Base-by-base conservation (phyloP, 2,113 vertebrate genomes). In the Gymnogyps californianus region DNA sequence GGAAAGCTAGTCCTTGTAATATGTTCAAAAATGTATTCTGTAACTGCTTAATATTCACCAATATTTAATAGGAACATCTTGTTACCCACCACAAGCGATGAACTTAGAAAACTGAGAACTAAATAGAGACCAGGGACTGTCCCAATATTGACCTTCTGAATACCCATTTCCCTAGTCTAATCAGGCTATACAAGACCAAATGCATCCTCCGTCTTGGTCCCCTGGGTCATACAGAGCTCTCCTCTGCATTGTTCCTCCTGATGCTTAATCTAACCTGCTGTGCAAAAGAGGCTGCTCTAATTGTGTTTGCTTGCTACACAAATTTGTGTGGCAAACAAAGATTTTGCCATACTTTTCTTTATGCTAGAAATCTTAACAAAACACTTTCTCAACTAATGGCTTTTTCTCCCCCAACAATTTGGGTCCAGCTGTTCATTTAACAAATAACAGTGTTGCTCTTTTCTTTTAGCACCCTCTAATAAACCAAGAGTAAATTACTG, bases 391-490 rank as follows among this genome's bases (percentile, higher is more conserved):
- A 74, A 67, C 76, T 80, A 71, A 66, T 52, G 79, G 55, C 32
- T 54, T 78, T 83, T 87, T 76, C 20, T 46, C 22, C 52, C 42
- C 57, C 42, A 78, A 69, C 44, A 65, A 10, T 82, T 91, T 90
- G 71, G 38, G 83, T 95, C 65, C 78, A 87, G 78, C 69, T 97
- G 87, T 89, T 96, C 44, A 16, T 92, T 87, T 95, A 82, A 67
- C 58, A 97, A 96, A 80, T 93, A 95, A 71, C 3, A 4, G 77
- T 92, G 81, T 79, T 91, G 77, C 54, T 91, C 80, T 87, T 92
- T 91, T 91, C 70, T 90, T 92, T 97, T 91, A 72, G 81, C 92
- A 95, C 87, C 66, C 79, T 85, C 79, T 97, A 89, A 97, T 97
- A 96, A 94, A 94, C 78, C 31, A 78, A 29, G 87, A 87, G 89